These are phyloP conservation scores for Saccostrea cuccullata DNA, from an alignment of 1,140 invertebrate species.

Conservation along the genomic window DNA sequence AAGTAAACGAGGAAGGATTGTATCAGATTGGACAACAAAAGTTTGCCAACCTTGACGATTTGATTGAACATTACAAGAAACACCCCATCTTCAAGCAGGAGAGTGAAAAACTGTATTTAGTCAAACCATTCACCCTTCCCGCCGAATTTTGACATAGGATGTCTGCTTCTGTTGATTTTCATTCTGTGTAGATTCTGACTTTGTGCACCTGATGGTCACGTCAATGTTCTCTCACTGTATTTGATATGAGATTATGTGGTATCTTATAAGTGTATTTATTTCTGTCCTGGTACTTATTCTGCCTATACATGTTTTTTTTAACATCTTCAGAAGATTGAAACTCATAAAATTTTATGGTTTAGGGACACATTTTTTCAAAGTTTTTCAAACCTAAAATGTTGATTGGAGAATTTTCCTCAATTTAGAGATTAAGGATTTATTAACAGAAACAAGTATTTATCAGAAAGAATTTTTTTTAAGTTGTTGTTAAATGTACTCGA, in stretches of 20 bases:
- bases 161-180: too few relatives aligned
- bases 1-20: conserved; percentile 89
- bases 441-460: too few relatives aligned
- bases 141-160: conserved; percentile 62
- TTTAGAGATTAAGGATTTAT: too few relatives aligned
- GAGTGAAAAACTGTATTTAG: conserved; percentile 76
- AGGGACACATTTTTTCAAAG: too few relatives aligned
- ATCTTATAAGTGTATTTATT: background rate
- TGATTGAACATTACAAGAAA: conserved; percentile 98
- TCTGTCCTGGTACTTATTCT: conserved; percentile 1
- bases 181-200: too few relatives aligned
- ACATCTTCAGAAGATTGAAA: background rate
- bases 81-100: conserved; percentile 94
- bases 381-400: too few relatives aligned
- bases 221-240: background rate
- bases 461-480: too few relatives aligned
- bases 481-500: too few relatives aligned
- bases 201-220: background rate
- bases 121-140: conserved; percentile 74
- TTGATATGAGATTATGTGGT: conserved; percentile 21
- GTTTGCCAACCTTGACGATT: conserved; percentile 96
- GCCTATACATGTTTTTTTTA: background rate
- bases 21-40: conserved; percentile 99
- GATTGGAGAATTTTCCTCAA: too few relatives aligned
- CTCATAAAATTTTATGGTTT: background rate